Evolutionary conservation across 1,140 invertebrate genomes (phyloP).

Genomic region (Geopemphigus sp.): DNA sequence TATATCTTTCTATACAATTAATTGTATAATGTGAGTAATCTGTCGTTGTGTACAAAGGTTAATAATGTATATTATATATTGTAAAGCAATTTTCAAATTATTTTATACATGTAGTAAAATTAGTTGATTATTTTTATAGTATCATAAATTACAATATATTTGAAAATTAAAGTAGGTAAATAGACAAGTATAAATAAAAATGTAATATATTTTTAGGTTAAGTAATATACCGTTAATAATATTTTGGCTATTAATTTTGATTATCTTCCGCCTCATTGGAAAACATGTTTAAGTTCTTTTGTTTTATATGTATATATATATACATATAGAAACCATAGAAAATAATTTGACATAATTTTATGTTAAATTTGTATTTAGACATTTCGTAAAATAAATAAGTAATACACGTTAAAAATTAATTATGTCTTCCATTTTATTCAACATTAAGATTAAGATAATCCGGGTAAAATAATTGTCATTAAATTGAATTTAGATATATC

Average conservation of each 20-base stretch:
- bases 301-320: background rate
- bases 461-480: too few species aligned
- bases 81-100: too few species aligned
- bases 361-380: background rate
- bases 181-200: background rate
- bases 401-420: background rate
- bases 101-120: too few species aligned
- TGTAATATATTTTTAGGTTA: background rate
- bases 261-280: background rate
- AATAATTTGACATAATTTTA: background rate
- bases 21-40: constrained; percentile 4
- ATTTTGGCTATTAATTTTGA: background rate
- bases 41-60: background rate
- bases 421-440: too few species aligned
- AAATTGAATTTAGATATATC: too few species aligned
- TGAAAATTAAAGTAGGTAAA: too few species aligned
- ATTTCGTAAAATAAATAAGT: background rate
- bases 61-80: too few species aligned
- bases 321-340: background rate
- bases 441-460: too few species aligned
- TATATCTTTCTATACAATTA: background rate
- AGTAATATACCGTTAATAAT: background rate
- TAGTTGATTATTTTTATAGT: too few species aligned
- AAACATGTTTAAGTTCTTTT: background rate
- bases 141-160: too few species aligned